Conservation (phyloP, 2,113 vertebrate species). For the Bostrychus sinensis region DNA sequence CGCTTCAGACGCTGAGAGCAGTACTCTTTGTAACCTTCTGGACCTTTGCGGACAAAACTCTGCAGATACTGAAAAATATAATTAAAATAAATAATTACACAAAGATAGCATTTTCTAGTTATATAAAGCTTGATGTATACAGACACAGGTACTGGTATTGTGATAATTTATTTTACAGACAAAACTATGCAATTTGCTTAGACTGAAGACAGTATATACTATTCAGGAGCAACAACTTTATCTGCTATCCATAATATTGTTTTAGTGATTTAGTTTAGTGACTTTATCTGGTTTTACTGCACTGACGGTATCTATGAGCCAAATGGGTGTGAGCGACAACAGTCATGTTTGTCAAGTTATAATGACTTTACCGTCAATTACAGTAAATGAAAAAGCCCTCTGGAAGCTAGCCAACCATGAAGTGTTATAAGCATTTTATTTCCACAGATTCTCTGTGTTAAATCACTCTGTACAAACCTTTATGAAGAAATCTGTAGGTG, state of each 20-base stretch:
- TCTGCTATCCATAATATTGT: not conserved
- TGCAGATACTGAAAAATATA: slow-evolving; percentile 82
- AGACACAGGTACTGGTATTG: not conserved
- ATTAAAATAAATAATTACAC: not conserved
- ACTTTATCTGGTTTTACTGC: slow-evolving; percentile 1
- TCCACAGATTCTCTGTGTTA: not conserved
- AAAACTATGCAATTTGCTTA: too few relatives aligned
- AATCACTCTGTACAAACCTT: slow-evolving; percentile 75
- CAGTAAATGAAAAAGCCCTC: not conserved
- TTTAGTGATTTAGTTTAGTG: not conserved
- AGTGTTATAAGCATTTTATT: not conserved
- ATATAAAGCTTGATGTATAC: not conserved
- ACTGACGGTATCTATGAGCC: not conserved
- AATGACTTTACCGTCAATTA: not conserved
- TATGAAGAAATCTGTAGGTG: slow-evolving; percentile 84
- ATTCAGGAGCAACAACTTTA: not conserved
- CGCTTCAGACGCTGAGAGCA: slow-evolving; percentile 84
- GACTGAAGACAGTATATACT: not conserved
- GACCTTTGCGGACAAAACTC: slow-evolving; percentile 85
- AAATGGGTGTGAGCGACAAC: not conserved
- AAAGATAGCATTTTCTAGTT: not conserved
- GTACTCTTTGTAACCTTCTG: slow-evolving; percentile 78
- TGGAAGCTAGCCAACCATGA: not conserved
- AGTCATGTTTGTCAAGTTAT: not conserved
- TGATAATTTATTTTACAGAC: not conserved